Evolutionary conservation across 2,113 vertebrate species (phyloP), one percentile per base, ranked within the genome.

Genomic region (Hylia prasina): DNA sequence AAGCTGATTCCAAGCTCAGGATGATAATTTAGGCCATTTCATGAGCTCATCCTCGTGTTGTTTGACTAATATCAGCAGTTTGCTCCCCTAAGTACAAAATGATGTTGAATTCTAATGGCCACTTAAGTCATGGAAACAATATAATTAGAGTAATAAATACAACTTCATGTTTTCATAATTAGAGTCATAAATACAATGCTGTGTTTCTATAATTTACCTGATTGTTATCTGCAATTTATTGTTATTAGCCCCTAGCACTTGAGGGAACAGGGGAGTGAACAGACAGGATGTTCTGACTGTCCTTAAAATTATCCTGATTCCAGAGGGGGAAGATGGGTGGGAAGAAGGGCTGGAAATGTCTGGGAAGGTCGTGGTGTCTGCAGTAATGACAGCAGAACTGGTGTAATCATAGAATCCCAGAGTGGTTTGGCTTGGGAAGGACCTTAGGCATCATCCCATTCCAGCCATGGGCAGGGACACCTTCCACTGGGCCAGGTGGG

Each of bases 121-220:
- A 82, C 81, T 95, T 87, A 93, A 93, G 84, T 68, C 6, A 51
- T 44, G 69, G 68, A 81, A 95, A 79, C 54, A 83, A 73, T 66
- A 33, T 84, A 94, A 96, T 96, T 73, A 63, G 81, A 58, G 87
- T 84, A 91, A 94, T 87, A 94, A 91, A 96, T 91, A 89, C 72
- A 89, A 70, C 51, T 57, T 33, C 33, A 50, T 89, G 31, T 45
- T 96, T 95, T 75, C 24, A 15, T 95, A 96, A 96, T 96, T 87
- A 66, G n/a, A 42, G 37, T 58, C 69, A 89, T 96, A 95, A 95
- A 91, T 66, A 87, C 7, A 27, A 19, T 4, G 22, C 11, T 0
- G 0, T 66, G 39, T 66, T 89, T 66, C 47, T 15, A 33, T 94
- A 58, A 77, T 75, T 93, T 50, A 71, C 57, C 30, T 82, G 92